Percentiles rank a stretch among this genome's conserved stretches.
phyloP scores from a whole-genome alignment of 2,113 vertebrate genomes.

The Scytalopus superciliaris region DNA sequence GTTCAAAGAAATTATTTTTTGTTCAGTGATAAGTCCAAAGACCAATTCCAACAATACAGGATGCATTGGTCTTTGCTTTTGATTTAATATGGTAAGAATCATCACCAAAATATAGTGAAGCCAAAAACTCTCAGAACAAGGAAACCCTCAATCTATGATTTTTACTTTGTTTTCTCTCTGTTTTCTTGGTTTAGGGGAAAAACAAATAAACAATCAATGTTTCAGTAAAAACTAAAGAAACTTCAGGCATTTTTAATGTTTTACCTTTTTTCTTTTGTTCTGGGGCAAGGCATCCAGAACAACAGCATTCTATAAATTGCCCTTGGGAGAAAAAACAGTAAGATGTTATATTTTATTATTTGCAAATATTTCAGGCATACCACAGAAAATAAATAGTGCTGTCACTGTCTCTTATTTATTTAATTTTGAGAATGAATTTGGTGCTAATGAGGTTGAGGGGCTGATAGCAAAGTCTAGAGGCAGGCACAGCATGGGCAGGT shows the following conservation, averaged over 20 bases:
- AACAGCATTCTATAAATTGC: not conserved
- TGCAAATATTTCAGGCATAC: not conserved
- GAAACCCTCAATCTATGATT: not conserved
- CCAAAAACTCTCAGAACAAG: not conserved
- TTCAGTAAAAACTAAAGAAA: constrained; percentile 1
- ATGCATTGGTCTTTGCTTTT: constrained; percentile 13
- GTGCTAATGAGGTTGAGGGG: constrained; percentile 40
- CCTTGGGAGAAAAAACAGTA: not conserved
- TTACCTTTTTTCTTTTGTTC: not conserved
- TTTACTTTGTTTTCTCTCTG: not conserved
- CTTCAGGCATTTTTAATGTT: constrained; percentile 5
- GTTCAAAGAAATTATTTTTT: not conserved
- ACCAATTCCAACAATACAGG: not conserved
- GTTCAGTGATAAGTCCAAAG: constrained; percentile 33
- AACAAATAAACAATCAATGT: not conserved
- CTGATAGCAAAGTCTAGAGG: constrained; percentile 15
- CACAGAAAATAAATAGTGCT: constrained; percentile 12
- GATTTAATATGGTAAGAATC: constrained; percentile 10
- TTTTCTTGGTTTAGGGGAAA: not conserved
- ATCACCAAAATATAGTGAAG: not conserved
- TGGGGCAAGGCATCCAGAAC: not conserved
- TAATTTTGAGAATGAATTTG: constrained; percentile 28
- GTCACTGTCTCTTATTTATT: constrained; percentile 6
- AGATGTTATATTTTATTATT: not conserved
- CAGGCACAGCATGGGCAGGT: constrained; percentile 42